Percentiles rank a stretch among this genome's conserved stretches.
These are phyloP conservation scores for Drosophila emarginata DNA, from an alignment of 2,888 invertebrate species.

Conservation along the genomic window DNA sequence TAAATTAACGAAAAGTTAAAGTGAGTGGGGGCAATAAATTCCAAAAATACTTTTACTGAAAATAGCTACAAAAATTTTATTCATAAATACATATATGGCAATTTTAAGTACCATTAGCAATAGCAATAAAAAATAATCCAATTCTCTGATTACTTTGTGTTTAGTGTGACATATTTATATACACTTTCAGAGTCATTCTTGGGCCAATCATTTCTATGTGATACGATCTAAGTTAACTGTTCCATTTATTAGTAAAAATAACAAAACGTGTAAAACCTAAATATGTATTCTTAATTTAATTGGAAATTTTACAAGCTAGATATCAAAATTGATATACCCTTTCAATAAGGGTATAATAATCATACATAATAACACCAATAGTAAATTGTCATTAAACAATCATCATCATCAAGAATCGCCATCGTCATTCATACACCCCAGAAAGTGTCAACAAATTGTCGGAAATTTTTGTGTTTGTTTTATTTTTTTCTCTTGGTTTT, in stretches of 20 bases:
- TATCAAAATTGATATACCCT: background rate
- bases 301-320: background rate
- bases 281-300: background rate
- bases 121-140: background rate
- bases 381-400: slow-evolving; percentile 51
- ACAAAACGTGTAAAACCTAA: background rate
- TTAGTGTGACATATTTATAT: no score
- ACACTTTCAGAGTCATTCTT: no score
- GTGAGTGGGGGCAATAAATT: slow-evolving; percentile 20
- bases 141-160: no score
- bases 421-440: slow-evolving; percentile 38
- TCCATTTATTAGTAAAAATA: no score
- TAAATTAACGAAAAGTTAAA: slow-evolving; percentile 34
- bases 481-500: background rate
- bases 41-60: slow-evolving; percentile 14
- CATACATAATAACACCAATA: slow-evolving; percentile 6
- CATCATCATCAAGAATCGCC: slow-evolving; percentile 34
- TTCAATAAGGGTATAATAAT: background rate
- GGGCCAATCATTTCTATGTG: no score
- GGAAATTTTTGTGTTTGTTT: slow-evolving; percentile 48
- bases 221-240: no score
- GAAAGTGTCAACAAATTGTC: slow-evolving; percentile 71
- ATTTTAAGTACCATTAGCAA: slow-evolving; percentile 25
- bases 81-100: background rate
- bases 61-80: background rate